Conservation (phyloP, 2,113 vertebrate genomes). For the Tyto alba region DNA sequence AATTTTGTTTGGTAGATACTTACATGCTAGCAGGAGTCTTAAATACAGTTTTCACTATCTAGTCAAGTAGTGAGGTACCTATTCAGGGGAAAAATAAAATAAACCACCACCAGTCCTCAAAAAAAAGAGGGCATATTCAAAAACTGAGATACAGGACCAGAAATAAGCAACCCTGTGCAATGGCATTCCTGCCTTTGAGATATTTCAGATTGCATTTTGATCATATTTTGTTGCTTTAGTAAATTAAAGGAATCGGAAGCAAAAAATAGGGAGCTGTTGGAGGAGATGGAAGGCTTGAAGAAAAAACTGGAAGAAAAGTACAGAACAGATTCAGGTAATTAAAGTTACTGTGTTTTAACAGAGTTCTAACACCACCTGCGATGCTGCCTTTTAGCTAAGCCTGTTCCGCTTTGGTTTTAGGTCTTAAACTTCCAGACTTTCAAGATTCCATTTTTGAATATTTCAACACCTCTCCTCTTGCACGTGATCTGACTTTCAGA, state of each 20-base stretch:
- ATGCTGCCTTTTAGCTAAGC: background rate
- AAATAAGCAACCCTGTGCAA: background rate
- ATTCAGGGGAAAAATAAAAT: background rate
- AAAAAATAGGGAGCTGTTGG: slow-evolving; percentile 79
- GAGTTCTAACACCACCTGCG: background rate
- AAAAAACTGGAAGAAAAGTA: slow-evolving; percentile 91
- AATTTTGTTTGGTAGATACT: background rate
- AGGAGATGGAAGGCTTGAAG: slow-evolving; percentile 87
- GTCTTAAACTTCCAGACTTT: slow-evolving; percentile 91
- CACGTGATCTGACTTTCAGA: slow-evolving; percentile 91
- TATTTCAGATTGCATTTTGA: background rate
- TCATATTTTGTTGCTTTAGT: slow-evolving; percentile 61
- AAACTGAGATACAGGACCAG: background rate
- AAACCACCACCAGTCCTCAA: accelerated
- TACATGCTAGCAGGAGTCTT: background rate
- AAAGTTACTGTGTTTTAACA: background rate
- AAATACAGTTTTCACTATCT: background rate
- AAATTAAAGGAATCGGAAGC: slow-evolving; percentile 90
- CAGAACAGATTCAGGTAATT: slow-evolving; percentile 82
- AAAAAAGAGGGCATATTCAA: background rate
- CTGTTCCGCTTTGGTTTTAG: slow-evolving; percentile 66
- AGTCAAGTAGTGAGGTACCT: background rate
- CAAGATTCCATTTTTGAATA: slow-evolving; percentile 97
- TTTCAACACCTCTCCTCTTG: slow-evolving; percentile 93
- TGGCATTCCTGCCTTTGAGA: background rate